These are phyloP conservation scores for Sebastes hubbsi DNA, from an alignment of 2,797 vertebrate species.

Conservation along the genomic window DNA sequence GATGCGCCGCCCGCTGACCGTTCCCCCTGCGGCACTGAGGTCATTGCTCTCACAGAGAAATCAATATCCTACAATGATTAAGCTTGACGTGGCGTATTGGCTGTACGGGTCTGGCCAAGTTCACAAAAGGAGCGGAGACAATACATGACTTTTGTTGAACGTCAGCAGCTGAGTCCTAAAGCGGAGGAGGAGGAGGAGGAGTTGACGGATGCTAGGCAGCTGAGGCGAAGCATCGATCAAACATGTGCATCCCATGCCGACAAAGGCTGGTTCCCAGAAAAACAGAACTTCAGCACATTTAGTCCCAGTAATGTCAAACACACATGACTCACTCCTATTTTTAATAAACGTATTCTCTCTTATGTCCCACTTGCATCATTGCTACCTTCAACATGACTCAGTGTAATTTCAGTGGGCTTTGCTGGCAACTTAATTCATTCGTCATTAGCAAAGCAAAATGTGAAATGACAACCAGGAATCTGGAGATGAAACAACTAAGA, in stretches of 20 bases:
- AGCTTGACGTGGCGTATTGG: conserved; percentile 52
- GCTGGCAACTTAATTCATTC: not conserved
- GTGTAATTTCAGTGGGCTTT: not conserved
- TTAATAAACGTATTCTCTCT: not conserved
- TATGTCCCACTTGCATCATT: conserved; percentile 1
- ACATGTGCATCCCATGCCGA: conserved; percentile 33
- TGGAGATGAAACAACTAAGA: too few relatives aligned
- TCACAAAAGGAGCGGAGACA: conserved; percentile 54
- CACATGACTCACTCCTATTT: not conserved
- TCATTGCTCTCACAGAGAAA: conserved; percentile 61
- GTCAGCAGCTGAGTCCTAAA: conserved; percentile 54
- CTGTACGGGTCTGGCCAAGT: conserved; percentile 49
- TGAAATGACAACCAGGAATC: conserved; percentile 2
- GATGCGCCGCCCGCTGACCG: not conserved
- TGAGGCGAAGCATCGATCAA: conserved; percentile 54
- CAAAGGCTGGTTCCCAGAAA: conserved; percentile 36
- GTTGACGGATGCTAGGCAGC: conserved; percentile 57
- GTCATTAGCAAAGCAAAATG: not conserved
- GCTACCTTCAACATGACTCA: conserved; percentile 20
- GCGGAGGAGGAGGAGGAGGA: conserved; percentile 17
- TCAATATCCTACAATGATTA: conserved; percentile 75
- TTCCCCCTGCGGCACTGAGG: conserved; percentile 32
- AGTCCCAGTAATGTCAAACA: not conserved
- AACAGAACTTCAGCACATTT: conserved; percentile 48
- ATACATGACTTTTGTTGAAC: conserved; percentile 32